Evolutionary conservation across 2,113 vertebrate species (phyloP).

Genomic region (Phalacrocorax aristotelis): DNA sequence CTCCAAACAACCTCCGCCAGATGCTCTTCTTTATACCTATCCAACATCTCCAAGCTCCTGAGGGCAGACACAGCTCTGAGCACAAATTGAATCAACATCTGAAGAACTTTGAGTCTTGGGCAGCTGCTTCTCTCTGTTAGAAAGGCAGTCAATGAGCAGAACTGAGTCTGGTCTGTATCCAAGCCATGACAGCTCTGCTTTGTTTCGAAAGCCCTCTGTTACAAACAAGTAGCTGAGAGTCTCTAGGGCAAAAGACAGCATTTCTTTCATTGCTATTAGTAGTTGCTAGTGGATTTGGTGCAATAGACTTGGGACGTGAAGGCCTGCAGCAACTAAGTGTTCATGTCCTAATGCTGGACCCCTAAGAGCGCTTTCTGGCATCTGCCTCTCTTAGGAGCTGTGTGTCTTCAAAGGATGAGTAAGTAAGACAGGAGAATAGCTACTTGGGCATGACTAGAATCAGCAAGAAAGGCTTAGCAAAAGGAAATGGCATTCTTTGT

Average conservation of each 20-base stretch:
- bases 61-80: background rate
- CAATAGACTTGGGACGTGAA: background rate
- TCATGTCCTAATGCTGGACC: background rate
- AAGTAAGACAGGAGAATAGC: background rate
- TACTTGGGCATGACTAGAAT: constrained; percentile 13
- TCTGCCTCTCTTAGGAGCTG: background rate
- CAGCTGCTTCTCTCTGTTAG: background rate
- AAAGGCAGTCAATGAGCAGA: background rate
- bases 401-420: background rate
- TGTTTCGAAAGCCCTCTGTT: background rate
- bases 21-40: background rate
- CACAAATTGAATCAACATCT: background rate
- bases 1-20: background rate
- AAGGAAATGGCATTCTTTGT: background rate
- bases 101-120: background rate
- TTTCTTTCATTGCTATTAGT: background rate
- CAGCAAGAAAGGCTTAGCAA: background rate
- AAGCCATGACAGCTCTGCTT: background rate
- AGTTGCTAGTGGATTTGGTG: background rate
- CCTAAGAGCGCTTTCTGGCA: background rate
- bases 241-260: background rate
- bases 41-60: background rate
- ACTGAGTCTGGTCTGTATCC: background rate
- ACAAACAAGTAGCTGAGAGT: background rate
- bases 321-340: background rate